Evolutionary conservation across 2,888 invertebrate genomes (phyloP), one percentile per base, ranked within the genome.

Genomic region (Exocentrus adspersus): DNA sequence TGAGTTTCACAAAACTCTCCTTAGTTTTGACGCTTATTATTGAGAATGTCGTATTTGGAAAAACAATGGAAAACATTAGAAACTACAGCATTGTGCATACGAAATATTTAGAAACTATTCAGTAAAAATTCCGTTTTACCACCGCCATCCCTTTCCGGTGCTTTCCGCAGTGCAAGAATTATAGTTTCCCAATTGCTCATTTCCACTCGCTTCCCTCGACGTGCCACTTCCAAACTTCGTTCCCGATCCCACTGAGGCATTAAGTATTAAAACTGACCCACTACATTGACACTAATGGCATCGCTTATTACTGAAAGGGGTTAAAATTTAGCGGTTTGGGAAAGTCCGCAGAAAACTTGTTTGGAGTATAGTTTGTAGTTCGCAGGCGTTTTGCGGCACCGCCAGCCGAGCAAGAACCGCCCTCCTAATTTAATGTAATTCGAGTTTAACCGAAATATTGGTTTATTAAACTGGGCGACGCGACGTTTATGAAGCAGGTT

Each of bases 291-390:
- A 57, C 45, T 57, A 57, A 57, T 57, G 57, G 57, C 45, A 46
- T 57, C 57, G 46, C 57, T 57, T 57, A 57, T 57, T 57, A 57
- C 57, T 28, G 46, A 46, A 24, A 57, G 57, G 57, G 57, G 45
- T 57, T 45, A 12, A 24, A 57, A 28, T 57, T 45, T 46, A 46
- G 57, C 46, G 57, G 57, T 46, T 30, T 57, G 12, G 45, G 17
- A 21, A 45, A 30, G 30, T 20, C 57, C 46, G 46, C 57, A 57
- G 57, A 46, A 57, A 57, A 46, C 57, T 57, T 57, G 46, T 57
- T 57, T 17, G 57, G 30, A 28, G 16, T 37, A 12, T 46, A 57
- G 57, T 57, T 57, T 45, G 57, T 46, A 57, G 57, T 57, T 57
- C 24, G 46, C 45, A n/a, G 32, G 45, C 12, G 42, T 43, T 46